Percentiles rank a stretch among this genome's conserved stretches.
These are phyloP conservation scores for Phthorimaea operculella DNA, from an alignment of 1,140 invertebrate genomes.

Conservation along the genomic window DNA sequence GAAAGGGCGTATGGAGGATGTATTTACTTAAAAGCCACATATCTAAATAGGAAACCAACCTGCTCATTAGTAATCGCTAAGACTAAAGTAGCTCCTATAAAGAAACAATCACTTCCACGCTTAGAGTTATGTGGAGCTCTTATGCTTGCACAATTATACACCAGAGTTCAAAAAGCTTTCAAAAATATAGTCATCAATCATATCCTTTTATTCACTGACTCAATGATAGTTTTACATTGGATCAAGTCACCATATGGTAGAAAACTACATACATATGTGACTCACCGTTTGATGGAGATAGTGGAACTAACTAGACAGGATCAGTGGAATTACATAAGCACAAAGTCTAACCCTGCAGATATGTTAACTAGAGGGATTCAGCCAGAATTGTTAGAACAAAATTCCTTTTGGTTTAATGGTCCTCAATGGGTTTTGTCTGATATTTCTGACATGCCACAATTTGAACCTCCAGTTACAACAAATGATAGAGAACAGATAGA, in stretches of 20 bases:
- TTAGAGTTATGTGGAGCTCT: constrained; percentile 14
- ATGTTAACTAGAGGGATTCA: constrained; percentile 9
- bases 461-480: no score
- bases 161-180: not conserved
- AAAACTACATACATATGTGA: constrained; percentile 11
- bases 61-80: constrained; percentile 12
- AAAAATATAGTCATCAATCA: constrained; percentile 10
- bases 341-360: constrained; percentile 12
- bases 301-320: constrained; percentile 2
- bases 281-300: constrained; percentile 11
- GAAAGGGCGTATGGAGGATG: constrained; percentile 37
- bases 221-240: constrained; percentile 10
- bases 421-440: no score
- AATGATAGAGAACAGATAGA: no score
- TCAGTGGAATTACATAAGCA: constrained; percentile 12
- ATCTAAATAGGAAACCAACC: constrained; percentile 11
- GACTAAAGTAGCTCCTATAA: constrained; percentile 15
- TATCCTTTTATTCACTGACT: constrained; percentile 10
- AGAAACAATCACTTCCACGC: constrained; percentile 11
- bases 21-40: constrained; percentile 11
- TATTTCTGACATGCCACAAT: no score
- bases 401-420: constrained; percentile 7
- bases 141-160: not conserved
- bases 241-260: constrained; percentile 7
- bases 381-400: not conserved